Evolutionary conservation across 1,140 invertebrate species (phyloP), one percentile per base, ranked within the genome.

Genomic region (Anoplolepis gracilipes): DNA sequence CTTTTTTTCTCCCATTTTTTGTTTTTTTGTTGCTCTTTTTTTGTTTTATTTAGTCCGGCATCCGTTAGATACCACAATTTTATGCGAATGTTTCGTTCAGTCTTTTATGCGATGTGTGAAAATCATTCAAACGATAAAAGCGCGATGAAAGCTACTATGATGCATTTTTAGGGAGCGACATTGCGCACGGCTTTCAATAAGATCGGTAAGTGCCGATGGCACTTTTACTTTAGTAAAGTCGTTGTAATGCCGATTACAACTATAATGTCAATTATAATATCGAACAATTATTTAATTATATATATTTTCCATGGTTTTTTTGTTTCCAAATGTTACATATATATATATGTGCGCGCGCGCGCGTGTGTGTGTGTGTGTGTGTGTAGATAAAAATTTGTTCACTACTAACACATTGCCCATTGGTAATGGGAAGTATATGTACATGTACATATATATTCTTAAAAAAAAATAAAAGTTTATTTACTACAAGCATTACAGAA

Each of bases 231-330:
- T 42, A 42, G 39, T 49, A 61, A 76, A 84, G 76, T 49, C 16
- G 49, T n/a, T 33, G 16, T n/a, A 61, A 22, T 33, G 28, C 22
- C 19, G 16, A 22, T 36, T 30, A 33, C 42, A 16, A 42, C 11
- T 13, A 70, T n/a, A n/a, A n/a, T n/a, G 16, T 69, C 5, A 36
- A 16, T 53, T 25, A 55, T 62, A 57, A 85, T 85, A 70, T 46
- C 30, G 62, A 42, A 19, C 61, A 86, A 86, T 88, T 82, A 86
- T 86, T 86, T 49, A 82, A 85, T 42, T 30, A 28, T 16, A 42
- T 42, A 46, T 73, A 13, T 65, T 87, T 72, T 75, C 28, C 67
- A 6, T 49, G 73, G 30, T 57, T 76, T 49, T 5, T 55, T 73
- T n/a, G n/a, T n/a, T 3, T 36, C 13, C 62, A 55, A 28, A 65